A percentile compares a stretch with the other conserved stretches of the same genome.
These are phyloP conservation scores for Sander lucioperca DNA, from an alignment of 2,113 vertebrate genomes.

Conservation along the genomic window DNA sequence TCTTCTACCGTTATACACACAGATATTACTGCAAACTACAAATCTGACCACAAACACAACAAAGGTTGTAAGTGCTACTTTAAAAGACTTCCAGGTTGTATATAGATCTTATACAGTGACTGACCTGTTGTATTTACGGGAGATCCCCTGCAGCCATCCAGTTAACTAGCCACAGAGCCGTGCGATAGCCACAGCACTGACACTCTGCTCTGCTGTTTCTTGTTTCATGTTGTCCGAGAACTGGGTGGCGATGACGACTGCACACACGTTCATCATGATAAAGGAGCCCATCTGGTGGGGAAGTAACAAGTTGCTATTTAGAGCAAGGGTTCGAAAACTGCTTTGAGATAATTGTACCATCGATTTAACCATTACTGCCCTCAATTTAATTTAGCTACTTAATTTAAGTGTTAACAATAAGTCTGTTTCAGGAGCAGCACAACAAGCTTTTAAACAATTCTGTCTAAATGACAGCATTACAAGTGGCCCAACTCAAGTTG, in stretches of 20 bases:
- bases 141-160: neutral
- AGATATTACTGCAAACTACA: neutral
- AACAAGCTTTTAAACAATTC: too few species aligned
- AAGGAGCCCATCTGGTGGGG: slow-evolving; percentile 23
- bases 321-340: too few species aligned
- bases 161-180: fast-evolving
- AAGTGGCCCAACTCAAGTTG: too few species aligned
- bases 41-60: neutral
- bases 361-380: neutral
- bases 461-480: too few species aligned
- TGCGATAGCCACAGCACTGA: fast-evolving
- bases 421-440: too few species aligned
- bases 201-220: fast-evolving
- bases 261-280: slow-evolving; percentile 30
- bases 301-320: neutral
- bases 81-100: neutral
- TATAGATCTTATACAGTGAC: neutral
- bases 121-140: neutral
- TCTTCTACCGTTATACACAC: neutral
- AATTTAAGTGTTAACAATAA: too few species aligned
- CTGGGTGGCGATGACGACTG: slow-evolving; percentile 19
- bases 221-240: neutral
- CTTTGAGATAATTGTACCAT: neutral
- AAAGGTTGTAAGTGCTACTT: neutral
- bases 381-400: neutral